phyloP scores from a whole-genome alignment of 2,888 invertebrate species.

The Drosophila infuscata region DNA sequence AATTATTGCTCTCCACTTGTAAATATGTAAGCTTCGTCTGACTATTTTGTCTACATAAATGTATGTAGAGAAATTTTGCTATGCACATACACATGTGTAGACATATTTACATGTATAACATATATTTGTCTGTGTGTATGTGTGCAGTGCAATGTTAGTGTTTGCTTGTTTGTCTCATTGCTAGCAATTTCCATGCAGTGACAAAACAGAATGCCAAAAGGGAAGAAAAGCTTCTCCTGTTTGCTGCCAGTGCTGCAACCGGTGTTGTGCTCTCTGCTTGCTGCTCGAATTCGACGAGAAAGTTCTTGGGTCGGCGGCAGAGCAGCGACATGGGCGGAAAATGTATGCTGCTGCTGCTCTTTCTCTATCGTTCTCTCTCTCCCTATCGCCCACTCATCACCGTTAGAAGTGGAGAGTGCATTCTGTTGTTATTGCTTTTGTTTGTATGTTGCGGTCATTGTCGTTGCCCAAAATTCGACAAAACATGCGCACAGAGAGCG shows the following conservation, averaged over 20 bases:
- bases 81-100: conserved; percentile 17
- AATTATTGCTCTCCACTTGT: conserved; percentile 20
- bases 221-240: conserved; percentile 14
- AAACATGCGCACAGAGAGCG: conserved; percentile 62
- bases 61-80: conserved; percentile 32
- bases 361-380: not conserved
- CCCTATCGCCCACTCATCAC: conserved; percentile 13
- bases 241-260: conserved; percentile 25
- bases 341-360: conserved; percentile 17
- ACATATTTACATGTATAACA: conserved; percentile 6
- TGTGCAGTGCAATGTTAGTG: conserved; percentile 32
- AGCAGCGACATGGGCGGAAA: conserved; percentile 30
- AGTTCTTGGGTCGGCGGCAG: conserved; percentile 45
- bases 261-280: conserved; percentile 7
- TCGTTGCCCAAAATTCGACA: conserved; percentile 59
- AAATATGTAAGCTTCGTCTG: conserved; percentile 21
- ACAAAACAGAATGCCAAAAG: conserved; percentile 30
- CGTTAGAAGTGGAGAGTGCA: conserved; percentile 30
- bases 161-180: conserved; percentile 38
- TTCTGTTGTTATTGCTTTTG: conserved; percentile 42
- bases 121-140: conserved; percentile 19
- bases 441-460: conserved; percentile 45
- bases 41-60: conserved; percentile 27
- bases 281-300: conserved; percentile 45
- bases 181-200: conserved; percentile 48